These are phyloP conservation scores for Rapana venosa DNA, from an alignment of 2,888 invertebrate genomes.

Conservation along the genomic window DNA sequence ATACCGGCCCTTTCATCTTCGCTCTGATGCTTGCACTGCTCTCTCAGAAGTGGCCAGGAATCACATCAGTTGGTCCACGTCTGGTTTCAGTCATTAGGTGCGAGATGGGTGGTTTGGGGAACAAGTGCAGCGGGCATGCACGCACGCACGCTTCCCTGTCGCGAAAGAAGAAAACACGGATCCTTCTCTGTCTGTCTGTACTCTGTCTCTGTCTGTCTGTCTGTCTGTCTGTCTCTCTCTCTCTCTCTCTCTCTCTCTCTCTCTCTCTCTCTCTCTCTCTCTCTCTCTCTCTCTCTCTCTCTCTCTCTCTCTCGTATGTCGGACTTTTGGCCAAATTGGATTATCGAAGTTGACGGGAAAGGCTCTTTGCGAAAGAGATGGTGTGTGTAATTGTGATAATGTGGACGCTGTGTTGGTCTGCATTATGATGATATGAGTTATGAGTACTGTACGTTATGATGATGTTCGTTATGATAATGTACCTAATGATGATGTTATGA, in stretches of 20 bases:
- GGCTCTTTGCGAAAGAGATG: too few species aligned
- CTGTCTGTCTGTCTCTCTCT: not conserved
- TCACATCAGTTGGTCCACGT: too few species aligned
- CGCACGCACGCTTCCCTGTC: not conserved
- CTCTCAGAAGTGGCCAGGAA: not conserved
- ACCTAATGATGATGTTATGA: too few species aligned
- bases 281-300: not conserved
- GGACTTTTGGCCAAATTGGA: too few species aligned
- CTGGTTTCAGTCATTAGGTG: too few species aligned
- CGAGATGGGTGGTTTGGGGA: too few species aligned
- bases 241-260: not conserved
- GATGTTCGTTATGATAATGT: too few species aligned
- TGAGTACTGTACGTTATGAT: too few species aligned
- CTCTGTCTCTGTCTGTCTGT: not conserved
- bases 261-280: conserved; percentile 1
- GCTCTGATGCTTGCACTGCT: not conserved
- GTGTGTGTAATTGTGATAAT: too few species aligned
- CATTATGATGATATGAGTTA: too few species aligned
- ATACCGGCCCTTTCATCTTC: not conserved
- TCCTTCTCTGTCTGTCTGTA: not conserved
- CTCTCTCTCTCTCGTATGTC: not conserved
- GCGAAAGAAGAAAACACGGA: not conserved
- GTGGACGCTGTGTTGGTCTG: too few species aligned
- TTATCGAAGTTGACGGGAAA: too few species aligned
- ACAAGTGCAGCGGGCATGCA: not conserved